These are phyloP conservation scores for Ectemnius cavifrons DNA, from an alignment of 2,888 invertebrate species.

Conservation along the genomic window DNA sequence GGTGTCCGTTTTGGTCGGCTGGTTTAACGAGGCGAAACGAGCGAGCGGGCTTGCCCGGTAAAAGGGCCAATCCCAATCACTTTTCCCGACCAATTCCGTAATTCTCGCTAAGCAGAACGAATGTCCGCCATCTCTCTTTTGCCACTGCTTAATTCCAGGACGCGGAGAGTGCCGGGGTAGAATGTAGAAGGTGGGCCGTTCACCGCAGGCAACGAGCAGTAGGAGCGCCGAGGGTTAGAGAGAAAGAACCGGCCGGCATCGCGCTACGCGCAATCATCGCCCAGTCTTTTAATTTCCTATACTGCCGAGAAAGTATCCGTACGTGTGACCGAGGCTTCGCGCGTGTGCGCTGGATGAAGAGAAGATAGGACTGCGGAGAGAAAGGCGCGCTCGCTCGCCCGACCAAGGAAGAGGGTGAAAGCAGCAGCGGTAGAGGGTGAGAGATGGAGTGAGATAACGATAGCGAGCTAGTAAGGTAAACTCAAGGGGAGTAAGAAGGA, in stretches of 20 bases:
- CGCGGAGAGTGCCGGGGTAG: constrained; percentile 26
- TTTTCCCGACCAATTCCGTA: constrained; percentile 71
- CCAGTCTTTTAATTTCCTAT: constrained; percentile 78
- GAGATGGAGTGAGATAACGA: constrained; percentile 14
- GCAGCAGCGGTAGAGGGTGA: constrained; percentile 26
- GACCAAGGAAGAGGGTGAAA: constrained; percentile 23
- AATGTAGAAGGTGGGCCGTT: constrained; percentile 33
- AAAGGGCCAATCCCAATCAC: constrained; percentile 74
- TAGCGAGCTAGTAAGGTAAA: background rate
- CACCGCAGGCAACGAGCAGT: too few species aligned
- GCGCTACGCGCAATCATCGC: constrained; percentile 74
- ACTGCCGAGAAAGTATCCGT: constrained; percentile 64
- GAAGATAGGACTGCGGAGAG: constrained; percentile 47
- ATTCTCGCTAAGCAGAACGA: constrained; percentile 74
- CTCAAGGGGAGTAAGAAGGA: constrained; percentile 16
- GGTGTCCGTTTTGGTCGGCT: constrained; percentile 62
- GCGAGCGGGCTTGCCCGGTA: constrained; percentile 53
- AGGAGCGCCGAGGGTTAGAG: constrained; percentile 39
- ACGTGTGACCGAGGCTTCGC: constrained; percentile 29
- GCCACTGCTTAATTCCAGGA: background rate
- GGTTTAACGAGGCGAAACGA: constrained; percentile 67
- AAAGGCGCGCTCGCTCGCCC: constrained; percentile 28
- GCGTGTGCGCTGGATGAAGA: constrained; percentile 42
- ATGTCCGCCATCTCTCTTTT: constrained; percentile 62
- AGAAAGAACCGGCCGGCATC: constrained; percentile 13